Evolutionary conservation across 2,888 invertebrate genomes (phyloP), one percentile per base, ranked within the genome.

Genomic region (Chloroclystis v-ata): DNA sequence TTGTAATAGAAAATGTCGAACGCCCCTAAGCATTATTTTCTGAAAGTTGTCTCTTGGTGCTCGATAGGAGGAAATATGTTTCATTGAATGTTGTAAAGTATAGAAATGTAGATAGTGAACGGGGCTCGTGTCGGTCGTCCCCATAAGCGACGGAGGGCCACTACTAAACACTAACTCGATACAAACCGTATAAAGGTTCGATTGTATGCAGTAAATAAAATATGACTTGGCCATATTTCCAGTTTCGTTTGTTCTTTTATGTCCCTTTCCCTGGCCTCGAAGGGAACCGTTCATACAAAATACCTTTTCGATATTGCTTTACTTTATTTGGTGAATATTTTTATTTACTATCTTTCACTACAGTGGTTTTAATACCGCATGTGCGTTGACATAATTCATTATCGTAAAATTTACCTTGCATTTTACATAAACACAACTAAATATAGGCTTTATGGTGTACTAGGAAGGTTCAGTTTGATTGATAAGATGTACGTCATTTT

Each of bases 161-260:
- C 75, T 76, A 72, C 69, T 69, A 72, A 78, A 78, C 70, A 75
- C 72, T 77, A 77, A 83, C 78, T 75, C 74, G 73, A 82, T 81
- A 82, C 82, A 81, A 77, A 77, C 79, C 69, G 79, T 80, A 84
- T 87, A 84, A 82, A 86, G 82, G 84, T 78, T 80, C 85, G 75
- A 86, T 86, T 87, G 86, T 84, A 79, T 82, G 81, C 80, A 84
- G 86, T 86, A 87, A 87, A 88, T 87, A 88, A 87, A 84, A 87
- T 86, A 88, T 86, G 82, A 83, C 82, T 83, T 79, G 79, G 73
- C 77, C 82, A 82, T 86, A 83, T 83, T 84, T 85, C 82, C 78
- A 81, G 82, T 79, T 84, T 82, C 81, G 80, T 81, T 83, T 83
- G 79, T 82, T 79, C 72, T 82, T 82, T 86, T 85, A 84, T 78